phyloP scores from a whole-genome alignment of 1,140 invertebrate species.

The Subanguina moxae region DNA sequence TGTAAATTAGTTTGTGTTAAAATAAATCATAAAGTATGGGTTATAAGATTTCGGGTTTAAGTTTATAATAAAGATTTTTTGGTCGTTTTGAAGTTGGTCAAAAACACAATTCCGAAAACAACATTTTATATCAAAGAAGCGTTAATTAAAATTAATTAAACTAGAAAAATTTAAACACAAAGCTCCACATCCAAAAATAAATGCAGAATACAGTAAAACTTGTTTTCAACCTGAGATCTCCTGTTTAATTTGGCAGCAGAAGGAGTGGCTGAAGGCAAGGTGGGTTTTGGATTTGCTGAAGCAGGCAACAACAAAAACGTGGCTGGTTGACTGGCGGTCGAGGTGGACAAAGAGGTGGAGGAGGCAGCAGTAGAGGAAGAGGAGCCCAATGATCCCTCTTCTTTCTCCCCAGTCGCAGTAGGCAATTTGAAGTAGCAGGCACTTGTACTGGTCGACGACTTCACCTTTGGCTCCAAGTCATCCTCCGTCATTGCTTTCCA shows the following conservation, averaged over 20 bases:
- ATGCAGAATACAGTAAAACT: background rate
- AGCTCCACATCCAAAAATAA: background rate
- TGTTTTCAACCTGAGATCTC: conserved; percentile 40
- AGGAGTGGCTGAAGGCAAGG: conserved; percentile 27
- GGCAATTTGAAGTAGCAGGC: conserved; percentile 12
- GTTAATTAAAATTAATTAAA: too few species aligned
- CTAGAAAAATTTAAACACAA: too few species aligned
- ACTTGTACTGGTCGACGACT: too few species aligned
- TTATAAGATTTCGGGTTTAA: too few species aligned
- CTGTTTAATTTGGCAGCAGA: conserved; percentile 36
- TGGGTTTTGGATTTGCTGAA: conserved; percentile 4
- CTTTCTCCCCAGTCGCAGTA: background rate
- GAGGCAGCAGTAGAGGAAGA: conserved; percentile 14
- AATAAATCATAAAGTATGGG: too few species aligned
- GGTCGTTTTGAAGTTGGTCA: too few species aligned
- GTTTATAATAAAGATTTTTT: too few species aligned
- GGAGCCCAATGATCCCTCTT: background rate
- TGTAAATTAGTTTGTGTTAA: conserved; percentile 6
- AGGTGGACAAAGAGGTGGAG: background rate
- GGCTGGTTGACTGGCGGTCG: background rate
- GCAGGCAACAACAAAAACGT: background rate
- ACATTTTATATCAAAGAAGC: too few species aligned
- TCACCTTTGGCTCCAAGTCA: too few species aligned
- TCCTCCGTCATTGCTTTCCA: too few species aligned
- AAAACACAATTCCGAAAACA: too few species aligned